Percentiles rank a stretch among this genome's conserved stretches.
These are phyloP conservation scores for Chrysotoxum bicinctum DNA, from an alignment of 2,888 invertebrate genomes.

Conservation along the genomic window DNA sequence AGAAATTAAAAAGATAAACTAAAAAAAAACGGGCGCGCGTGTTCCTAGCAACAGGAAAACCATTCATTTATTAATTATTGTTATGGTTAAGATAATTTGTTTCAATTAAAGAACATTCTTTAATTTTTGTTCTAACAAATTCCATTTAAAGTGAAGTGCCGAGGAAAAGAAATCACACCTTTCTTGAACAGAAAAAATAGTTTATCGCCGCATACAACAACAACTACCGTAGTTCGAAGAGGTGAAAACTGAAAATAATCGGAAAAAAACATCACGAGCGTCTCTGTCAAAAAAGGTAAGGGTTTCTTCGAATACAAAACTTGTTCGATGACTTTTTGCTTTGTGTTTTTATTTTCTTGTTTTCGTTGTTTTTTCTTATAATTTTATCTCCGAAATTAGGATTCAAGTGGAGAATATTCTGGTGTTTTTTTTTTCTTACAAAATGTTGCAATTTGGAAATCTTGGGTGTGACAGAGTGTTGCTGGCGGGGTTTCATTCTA, in stretches of 20 bases:
- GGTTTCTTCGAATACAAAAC: slow-evolving; percentile 36
- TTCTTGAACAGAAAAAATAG: background rate
- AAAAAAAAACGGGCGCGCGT: slow-evolving; percentile 32
- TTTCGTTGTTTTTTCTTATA: background rate
- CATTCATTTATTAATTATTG: background rate
- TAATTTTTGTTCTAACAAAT: background rate
- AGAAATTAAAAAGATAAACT: slow-evolving; percentile 2
- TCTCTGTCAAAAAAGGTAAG: slow-evolving; percentile 66
- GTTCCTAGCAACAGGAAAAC: background rate
- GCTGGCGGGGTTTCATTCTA: background rate
- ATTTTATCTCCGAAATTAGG: slow-evolving; percentile 9
- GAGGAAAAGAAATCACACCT: background rate
- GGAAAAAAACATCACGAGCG: slow-evolving; percentile 45
- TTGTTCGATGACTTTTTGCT: slow-evolving; percentile 46
- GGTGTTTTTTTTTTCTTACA: background rate
- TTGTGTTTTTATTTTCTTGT: background rate
- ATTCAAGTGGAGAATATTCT: slow-evolving; percentile 8
- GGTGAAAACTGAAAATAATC: slow-evolving; percentile 33
- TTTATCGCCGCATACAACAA: slow-evolving; percentile 35
- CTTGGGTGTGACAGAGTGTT: slow-evolving; percentile 47
- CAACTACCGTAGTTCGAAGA: slow-evolving; percentile 18
- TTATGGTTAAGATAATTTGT: background rate
- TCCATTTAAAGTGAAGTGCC: background rate
- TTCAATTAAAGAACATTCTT: background rate
- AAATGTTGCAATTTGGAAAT: background rate